Evolutionary conservation across 2,888 invertebrate species (phyloP).

Genomic region (Pharmacophagus antenor): DNA sequence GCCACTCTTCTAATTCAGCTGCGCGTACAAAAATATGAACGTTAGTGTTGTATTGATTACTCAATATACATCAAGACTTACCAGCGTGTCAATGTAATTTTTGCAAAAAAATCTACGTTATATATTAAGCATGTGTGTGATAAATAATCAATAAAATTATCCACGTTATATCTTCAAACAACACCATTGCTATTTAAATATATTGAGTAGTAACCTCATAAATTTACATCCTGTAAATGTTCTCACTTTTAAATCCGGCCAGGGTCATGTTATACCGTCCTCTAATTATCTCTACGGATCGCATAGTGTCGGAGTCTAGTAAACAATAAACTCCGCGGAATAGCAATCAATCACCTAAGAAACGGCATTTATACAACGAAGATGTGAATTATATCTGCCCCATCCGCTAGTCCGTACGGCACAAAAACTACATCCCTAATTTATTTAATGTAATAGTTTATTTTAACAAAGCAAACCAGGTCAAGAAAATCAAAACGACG

Average conservation of each 20-base stretch:
- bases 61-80: too few relatives aligned
- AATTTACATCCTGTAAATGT: constrained; percentile 5
- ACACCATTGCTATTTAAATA: background rate
- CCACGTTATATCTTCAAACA: constrained; percentile 5
- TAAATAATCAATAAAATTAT: too few relatives aligned
- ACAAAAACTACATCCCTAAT: constrained; percentile 51
- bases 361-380: constrained; percentile 17
- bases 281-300: constrained; percentile 17
- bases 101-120: too few relatives aligned
- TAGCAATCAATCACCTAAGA: constrained; percentile 19
- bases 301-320: constrained; percentile 13
- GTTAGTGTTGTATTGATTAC: too few relatives aligned
- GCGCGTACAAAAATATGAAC: too few relatives aligned
- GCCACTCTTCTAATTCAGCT: too few relatives aligned
- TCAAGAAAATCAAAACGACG: constrained; percentile 72
- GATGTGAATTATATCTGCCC: constrained; percentile 36
- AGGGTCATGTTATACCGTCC: constrained; percentile 24
- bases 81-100: too few relatives aligned
- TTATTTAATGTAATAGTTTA: constrained; percentile 65
- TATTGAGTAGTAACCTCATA: background rate
- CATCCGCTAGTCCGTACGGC: too few relatives aligned
- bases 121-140: too few relatives aligned
- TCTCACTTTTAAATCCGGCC: constrained; percentile 16
- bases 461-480: constrained; percentile 66
- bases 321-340: constrained; percentile 23